Evolutionary conservation across 2,797 vertebrate species (phyloP).

Genomic region (Argyrosomus regius): DNA sequence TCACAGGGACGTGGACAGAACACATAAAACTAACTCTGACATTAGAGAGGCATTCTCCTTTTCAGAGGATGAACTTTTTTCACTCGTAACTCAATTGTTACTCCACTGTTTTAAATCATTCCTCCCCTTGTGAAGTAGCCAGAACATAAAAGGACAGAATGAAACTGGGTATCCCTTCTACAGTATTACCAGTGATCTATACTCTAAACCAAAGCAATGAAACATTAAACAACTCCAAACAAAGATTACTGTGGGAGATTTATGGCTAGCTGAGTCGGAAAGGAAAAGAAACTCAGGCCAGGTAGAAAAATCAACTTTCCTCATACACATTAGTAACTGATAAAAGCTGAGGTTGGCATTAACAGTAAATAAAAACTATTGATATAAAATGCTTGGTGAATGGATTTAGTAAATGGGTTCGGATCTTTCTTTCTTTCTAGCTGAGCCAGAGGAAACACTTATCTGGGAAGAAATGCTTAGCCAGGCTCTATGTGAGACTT

Average conservation of each 20-base stretch:
- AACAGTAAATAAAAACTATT: constrained; percentile 31
- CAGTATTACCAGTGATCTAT: constrained; percentile 24
- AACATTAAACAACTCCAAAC: constrained; percentile 47
- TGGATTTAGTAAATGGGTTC: constrained; percentile 20
- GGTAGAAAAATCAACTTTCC: constrained; percentile 22
- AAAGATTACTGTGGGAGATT: constrained; percentile 26
- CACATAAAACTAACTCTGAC: constrained; percentile 40
- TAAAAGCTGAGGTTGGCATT: constrained; percentile 38
- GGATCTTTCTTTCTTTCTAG: constrained; percentile 32
- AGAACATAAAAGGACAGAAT: constrained; percentile 34
- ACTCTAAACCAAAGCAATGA: constrained; percentile 33
- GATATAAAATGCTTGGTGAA: constrained; percentile 21
- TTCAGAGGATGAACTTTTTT: constrained; percentile 19
- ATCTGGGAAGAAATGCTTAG: constrained; percentile 62
- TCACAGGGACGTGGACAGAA: constrained; percentile 26
- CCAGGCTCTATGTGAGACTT: constrained; percentile 34
- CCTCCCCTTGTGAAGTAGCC: constrained; percentile 2
- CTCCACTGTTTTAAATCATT: constrained; percentile 42
- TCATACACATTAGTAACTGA: constrained; percentile 13
- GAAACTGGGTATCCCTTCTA: constrained; percentile 9
- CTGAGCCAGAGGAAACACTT: constrained; percentile 55
- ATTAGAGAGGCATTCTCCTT: constrained; percentile 35
- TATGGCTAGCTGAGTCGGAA: constrained; percentile 23
- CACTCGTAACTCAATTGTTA: constrained; percentile 21
- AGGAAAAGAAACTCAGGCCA: constrained; percentile 43